Evolutionary conservation across 2,888 invertebrate species (phyloP), one percentile per base, ranked within the genome.

Genomic region (Megalurothrips usitatus): DNA sequence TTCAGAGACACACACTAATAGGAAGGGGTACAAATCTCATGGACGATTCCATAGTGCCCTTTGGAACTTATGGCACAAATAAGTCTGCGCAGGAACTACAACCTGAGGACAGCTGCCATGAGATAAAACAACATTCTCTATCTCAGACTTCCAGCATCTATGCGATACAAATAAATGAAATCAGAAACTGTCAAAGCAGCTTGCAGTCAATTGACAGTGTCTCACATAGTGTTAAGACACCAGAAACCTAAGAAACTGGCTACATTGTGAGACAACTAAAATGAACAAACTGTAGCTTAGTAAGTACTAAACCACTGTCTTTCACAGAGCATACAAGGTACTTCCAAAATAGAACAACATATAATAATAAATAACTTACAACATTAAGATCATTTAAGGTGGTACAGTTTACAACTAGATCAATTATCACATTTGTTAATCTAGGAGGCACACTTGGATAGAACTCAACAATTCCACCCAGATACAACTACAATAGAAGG

Each of bases 331-430:
- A 19, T 58, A 6, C 17, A 58, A 4, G 58, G n/a, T 19, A 58
- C 19, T 58, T 58, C 14, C 58, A 19, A 17, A 58, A 17, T 17
- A 1, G n/a, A 58, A n/a, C 6, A 58, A 19, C 11, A 17, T n/a
- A 75, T 23, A 10, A 26, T 23, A 10, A 26, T 11, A 6, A 75
- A 11, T 12, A 1, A 23, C 23, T 23, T 26, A 23, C 23, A 75
- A 26, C 26, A 75, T 75, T 75, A 12, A 0, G 10, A 75, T 75
- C n/a, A 75, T 26, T 75, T 26, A 23, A 75, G 68, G 68, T 75
- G 68, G 68, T 75, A 75, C 14, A 75, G 11, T 75, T 75, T 75
- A 75, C 23, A 26, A 75, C 68, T 75, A 75, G 68, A 75, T 75
- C 68, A 75, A 26, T 75, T 75, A 75, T 75, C 68, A 26, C 68